Evolutionary conservation across 2,888 invertebrate species (phyloP), one percentile per base, ranked within the genome.

Genomic region (Eurytoma californica): DNA sequence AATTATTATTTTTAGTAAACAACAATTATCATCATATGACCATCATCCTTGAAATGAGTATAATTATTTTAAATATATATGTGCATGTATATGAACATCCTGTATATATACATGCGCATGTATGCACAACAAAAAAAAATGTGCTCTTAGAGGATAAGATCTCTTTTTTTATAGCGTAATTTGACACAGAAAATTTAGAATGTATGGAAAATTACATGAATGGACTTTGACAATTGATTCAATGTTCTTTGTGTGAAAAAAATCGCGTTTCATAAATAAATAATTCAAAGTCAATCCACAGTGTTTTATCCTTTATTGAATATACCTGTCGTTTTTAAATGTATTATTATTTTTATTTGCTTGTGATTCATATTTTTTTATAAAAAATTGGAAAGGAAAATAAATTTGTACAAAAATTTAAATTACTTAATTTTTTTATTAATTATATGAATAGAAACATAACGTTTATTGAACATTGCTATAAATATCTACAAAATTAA

Each of bases 231-330:
- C 66, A 70, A 82, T 84, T 83, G 84, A 86, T 81, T 85, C 85
- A 85, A 84, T 82, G 84, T 86, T 84, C 85, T 83, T 82, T 84
- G 83, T 86, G 86, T 87, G 84, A 84, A 84, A 39, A 24, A 83
- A 85, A 85, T 83, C 84, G 84, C 82, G 81, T 88, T 88, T 88
- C 88, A 82, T 88, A 88, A 88, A 88, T 88, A 88, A 88, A 87
- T 70, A 80, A 82, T 82, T 66, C 53, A 82, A 79, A 80, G 63
- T 77, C 73, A 79, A 81, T 68, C 18, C 58, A 76, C 47, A 57
- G 49, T 20, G 51, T 28, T 53, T 13, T 76, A 68, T 80, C 74
- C 65, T 78, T 77, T 20, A 63, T 76, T 30, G n/a, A 68, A 47
- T 53, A 30, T 61, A n/a, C 5, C n/a, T 20, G 2, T 55, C 5